Base-by-base conservation (phyloP, 2,888 invertebrate species). In the Apotomis turbidana region DNA sequence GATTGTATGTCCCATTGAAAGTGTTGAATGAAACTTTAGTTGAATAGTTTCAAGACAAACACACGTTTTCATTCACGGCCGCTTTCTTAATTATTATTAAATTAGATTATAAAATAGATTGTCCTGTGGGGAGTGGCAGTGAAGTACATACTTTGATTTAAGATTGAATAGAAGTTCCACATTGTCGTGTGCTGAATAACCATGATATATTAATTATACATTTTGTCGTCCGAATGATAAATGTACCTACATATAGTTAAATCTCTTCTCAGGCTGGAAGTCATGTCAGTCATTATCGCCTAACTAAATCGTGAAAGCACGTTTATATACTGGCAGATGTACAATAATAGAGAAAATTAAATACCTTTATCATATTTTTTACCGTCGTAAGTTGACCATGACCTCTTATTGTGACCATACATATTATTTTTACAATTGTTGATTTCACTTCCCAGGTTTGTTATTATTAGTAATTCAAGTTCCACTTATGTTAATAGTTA, bases 401-500 rank as follows among this genome's bases (percentile, higher is more conserved):
- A 49, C 6, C 49, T 36, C 2, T 5, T 1, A 55, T 36, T 57
- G 57, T 36, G 27, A 38, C 36, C 12, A 38, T 38, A 36, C 12
- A n/a, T 1, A 36, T n/a, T 57, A 10, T 13, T 55, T 13, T 12
- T 38, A 57, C n/a, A 5, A n/a, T 12, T 38, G 38, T 58, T 12
- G 38, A 38, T 58, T 58, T 57, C 57, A 36, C 36, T 57, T 12
- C 10, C 38, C 12, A 10, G 36, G 57, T 57, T 57, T 57, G 57
- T 57, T 27, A 27, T 60, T 44, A 46, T 52, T 52, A 41, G 13
- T 3, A 52, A 54, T 36, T 13, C 63, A 52, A 52, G 52, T 54
- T 49, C 49, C 4, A 49, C 61, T 49, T 63, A 63, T 63, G 13
- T 41, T 54, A 41, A 63, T 63, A 63, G 38, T 63, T 52, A 54